phyloP scores from a whole-genome alignment of 2,113 vertebrate genomes.

The Hepsetus odoe region DNA sequence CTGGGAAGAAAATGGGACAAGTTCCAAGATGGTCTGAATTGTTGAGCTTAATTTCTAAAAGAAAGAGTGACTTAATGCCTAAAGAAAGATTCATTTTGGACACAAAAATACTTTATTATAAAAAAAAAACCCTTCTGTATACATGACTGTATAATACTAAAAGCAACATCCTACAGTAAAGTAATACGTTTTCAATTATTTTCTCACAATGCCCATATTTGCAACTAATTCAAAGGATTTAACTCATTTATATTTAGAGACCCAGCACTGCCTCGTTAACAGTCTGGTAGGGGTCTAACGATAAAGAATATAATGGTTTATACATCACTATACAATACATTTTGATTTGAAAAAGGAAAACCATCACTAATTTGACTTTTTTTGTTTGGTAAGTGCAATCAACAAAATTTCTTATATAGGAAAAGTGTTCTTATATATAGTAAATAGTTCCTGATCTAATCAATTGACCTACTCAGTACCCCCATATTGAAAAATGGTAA shows the following conservation, averaged over 20 bases:
- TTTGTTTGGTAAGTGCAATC: no score
- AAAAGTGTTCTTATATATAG: no score
- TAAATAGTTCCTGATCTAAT: no score
- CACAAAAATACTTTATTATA: background rate
- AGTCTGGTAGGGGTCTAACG: background rate
- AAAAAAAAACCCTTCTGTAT: background rate
- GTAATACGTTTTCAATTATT: background rate
- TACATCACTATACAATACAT: no score
- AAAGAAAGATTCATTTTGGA: conserved; percentile 45
- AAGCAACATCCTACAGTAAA: background rate
- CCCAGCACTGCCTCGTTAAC: background rate
- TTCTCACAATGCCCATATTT: background rate
- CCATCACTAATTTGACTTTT: no score
- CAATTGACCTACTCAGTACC: no score
- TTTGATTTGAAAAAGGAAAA: no score
- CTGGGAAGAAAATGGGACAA: conserved; percentile 42
- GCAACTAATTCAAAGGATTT: background rate
- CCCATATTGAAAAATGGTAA: no score
- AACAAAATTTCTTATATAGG: no score
- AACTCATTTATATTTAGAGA: background rate
- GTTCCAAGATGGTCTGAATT: background rate
- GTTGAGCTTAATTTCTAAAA: background rate
- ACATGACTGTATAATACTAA: background rate
- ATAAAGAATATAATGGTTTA: no score
- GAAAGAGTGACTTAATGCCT: no score